phyloP scores from a whole-genome alignment of 1,140 invertebrate genomes.

The Scaptomyza graminum region DNA sequence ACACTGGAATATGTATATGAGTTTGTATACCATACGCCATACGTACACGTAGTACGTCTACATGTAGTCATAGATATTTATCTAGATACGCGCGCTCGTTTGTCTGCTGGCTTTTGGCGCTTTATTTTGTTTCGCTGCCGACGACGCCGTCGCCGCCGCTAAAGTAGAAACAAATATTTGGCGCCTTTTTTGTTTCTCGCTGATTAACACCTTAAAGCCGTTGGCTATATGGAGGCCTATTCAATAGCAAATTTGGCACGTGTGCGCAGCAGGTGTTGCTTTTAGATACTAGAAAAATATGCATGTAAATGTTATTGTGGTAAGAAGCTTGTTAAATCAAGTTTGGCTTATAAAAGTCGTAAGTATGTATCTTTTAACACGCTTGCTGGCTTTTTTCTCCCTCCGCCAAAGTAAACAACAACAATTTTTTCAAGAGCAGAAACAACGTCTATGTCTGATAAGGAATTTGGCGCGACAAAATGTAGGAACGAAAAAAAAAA shows the following conservation, averaged over 20 bases:
- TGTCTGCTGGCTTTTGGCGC: conserved; percentile 40
- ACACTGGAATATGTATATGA: neutral
- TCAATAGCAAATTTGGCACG: conserved; percentile 72
- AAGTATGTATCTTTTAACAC: no score
- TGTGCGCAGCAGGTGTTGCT: conserved; percentile 36
- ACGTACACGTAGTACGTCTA: neutral
- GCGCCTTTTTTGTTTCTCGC: conserved; percentile 50
- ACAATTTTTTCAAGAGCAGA: neutral
- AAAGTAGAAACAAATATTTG: conserved; percentile 49
- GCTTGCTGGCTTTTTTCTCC: neutral
- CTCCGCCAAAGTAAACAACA: neutral
- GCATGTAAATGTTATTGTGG: neutral
- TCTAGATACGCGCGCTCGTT: conserved; percentile 70
- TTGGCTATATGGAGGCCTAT: conserved; percentile 20
- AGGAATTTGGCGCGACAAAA: neutral
- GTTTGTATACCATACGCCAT: conserved; percentile 5
- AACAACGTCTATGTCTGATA: conserved; percentile 1
- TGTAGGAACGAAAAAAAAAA: neutral
- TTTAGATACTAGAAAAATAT: neutral
- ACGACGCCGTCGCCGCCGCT: neutral
- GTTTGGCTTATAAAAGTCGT: no score
- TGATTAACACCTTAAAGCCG: conserved; percentile 74
- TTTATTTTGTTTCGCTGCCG: conserved; percentile 31
- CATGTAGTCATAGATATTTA: conserved; percentile 58
- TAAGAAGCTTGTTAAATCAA: neutral